Evolutionary conservation across 2,888 invertebrate genomes (phyloP).

Genomic region (Blera fallax): DNA sequence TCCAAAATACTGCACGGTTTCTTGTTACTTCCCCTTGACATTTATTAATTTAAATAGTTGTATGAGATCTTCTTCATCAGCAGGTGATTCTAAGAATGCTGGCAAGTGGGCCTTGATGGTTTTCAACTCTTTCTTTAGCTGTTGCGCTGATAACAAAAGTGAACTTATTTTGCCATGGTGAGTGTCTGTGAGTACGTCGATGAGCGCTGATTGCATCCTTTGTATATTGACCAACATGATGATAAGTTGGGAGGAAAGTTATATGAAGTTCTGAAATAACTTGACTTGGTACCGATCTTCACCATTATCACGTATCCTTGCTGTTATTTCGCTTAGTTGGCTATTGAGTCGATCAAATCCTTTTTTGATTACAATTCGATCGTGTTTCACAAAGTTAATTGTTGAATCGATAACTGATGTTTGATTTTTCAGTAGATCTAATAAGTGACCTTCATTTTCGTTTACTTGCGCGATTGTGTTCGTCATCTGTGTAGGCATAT

Average conservation of each 20-base stretch:
- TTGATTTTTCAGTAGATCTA: slow-evolving; percentile 33
- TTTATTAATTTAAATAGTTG: background rate
- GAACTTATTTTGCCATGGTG: slow-evolving; percentile 31
- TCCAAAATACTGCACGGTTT: slow-evolving; percentile 8
- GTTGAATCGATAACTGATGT: slow-evolving; percentile 63
- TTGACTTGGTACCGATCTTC: slow-evolving; percentile 11
- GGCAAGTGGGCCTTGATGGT: background rate
- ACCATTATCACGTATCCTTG: slow-evolving; percentile 1
- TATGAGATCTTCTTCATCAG: background rate
- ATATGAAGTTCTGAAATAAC: background rate
- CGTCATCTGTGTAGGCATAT: no score
- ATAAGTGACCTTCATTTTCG: slow-evolving; percentile 15
- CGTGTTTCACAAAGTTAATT: no score
- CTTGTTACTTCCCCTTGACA: background rate
- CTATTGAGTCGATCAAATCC: no score
- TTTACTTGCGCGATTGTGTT: slow-evolving; percentile 45
- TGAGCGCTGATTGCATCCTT: slow-evolving; percentile 8
- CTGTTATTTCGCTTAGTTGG: no score
- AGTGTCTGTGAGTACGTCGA: slow-evolving; percentile 3
- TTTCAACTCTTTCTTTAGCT: background rate
- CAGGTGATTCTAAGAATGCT: background rate
- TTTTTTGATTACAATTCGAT: no score
- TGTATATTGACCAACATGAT: slow-evolving; percentile 28
- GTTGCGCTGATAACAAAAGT: background rate
- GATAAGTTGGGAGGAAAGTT: slow-evolving; percentile 1